Evolutionary conservation across 2,113 vertebrate species (phyloP).

Genomic region (Phrynosoma blainvillii): DNA sequence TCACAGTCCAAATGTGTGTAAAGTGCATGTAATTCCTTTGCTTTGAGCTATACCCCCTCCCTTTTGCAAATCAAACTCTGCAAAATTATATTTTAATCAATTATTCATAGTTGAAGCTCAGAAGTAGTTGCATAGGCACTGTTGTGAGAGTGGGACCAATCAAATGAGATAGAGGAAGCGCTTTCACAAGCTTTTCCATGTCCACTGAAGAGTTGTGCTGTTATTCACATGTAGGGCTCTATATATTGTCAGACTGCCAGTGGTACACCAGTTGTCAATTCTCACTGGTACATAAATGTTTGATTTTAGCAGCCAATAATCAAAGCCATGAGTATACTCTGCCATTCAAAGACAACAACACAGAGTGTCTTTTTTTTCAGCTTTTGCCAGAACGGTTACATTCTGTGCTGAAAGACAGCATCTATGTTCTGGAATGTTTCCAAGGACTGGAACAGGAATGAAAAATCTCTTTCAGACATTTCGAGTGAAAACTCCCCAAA

Average conservation of each 20-base stretch:
- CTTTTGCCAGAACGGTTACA: too few relatives aligned
- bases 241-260: slow-evolving; percentile 18
- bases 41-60: slow-evolving; percentile 40
- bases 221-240: slow-evolving; percentile 25
- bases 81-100: slow-evolving; percentile 9
- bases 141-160: slow-evolving; percentile 34
- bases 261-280: not conserved
- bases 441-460: too few relatives aligned
- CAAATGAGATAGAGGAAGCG: slow-evolving; percentile 25
- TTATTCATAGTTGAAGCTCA: slow-evolving; percentile 50
- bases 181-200: slow-evolving; percentile 38
- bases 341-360: not conserved
- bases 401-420: not conserved
- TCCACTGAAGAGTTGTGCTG: slow-evolving; percentile 20
- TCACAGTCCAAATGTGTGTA: slow-evolving; percentile 28
- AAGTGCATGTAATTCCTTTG: slow-evolving; percentile 45
- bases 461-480: not conserved
- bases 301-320: not conserved
- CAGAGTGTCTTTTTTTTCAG: not conserved
- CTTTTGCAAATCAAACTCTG: slow-evolving; percentile 38
- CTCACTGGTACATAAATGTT: not conserved
- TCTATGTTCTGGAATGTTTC: not conserved
- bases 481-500: not conserved
- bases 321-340: not conserved
- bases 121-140: slow-evolving; percentile 34